Conservation (phyloP, 2,797 vertebrate genomes). For the Nannoperca obscura region DNA sequence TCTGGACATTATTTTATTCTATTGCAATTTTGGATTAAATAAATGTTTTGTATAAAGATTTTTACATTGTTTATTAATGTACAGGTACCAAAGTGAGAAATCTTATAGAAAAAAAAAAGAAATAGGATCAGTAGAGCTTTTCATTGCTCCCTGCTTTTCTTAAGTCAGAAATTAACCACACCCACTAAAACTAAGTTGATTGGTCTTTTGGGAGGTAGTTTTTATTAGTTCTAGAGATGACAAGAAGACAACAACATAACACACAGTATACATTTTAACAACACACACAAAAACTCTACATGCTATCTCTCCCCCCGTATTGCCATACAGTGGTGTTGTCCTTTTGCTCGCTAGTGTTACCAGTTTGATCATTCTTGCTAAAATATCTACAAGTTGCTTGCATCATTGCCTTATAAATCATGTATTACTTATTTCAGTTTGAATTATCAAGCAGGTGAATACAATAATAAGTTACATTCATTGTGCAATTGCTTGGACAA, state of each 20-base stretch:
- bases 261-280: constrained; percentile 26
- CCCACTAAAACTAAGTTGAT: background rate
- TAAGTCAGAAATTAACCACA: background rate
- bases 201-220: constrained; percentile 36
- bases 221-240: constrained; percentile 49
- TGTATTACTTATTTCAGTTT: constrained; percentile 23
- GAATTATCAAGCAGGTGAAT: constrained; percentile 8
- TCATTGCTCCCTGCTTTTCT: background rate
- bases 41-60: background rate
- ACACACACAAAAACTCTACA: constrained; percentile 15
- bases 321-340: constrained; percentile 4
- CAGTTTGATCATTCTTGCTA: constrained; percentile 16
- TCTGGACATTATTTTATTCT: background rate
- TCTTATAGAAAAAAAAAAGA: background rate
- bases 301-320: constrained; percentile 6
- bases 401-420: constrained; percentile 28
- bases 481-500: background rate
- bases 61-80: background rate
- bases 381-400: constrained; percentile 26
- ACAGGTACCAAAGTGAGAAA: background rate
- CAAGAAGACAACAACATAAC: constrained; percentile 21
- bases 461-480: constrained; percentile 50
- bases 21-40: background rate
- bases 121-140: background rate
- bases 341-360: background rate